Conservation (phyloP, 2,888 invertebrate genomes). For the Tipula unca region DNA sequence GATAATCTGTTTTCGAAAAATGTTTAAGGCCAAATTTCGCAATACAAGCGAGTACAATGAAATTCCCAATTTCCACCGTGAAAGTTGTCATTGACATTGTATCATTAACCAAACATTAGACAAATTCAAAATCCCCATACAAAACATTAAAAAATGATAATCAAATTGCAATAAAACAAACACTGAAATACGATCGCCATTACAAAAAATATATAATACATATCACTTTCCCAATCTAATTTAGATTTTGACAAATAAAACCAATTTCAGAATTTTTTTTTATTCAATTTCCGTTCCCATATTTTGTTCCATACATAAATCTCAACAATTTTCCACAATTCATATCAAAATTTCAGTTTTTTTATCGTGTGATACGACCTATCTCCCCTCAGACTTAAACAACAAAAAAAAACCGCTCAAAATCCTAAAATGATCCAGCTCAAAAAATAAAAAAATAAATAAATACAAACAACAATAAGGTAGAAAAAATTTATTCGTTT, state of each 20-base stretch:
- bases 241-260: not conserved
- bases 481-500: constrained; percentile 3
- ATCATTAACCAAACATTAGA: not conserved
- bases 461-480: constrained; percentile 10
- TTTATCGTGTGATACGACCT: not conserved
- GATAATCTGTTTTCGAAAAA: no score
- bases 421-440: not conserved
- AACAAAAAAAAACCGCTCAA: not conserved
- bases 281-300: not conserved
- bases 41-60: no score
- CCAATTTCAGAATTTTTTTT: not conserved
- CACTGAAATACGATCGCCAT: not conserved
- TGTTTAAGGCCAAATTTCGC: no score
- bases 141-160: not conserved
- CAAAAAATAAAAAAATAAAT: not conserved
- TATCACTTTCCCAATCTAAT: constrained; percentile 3
- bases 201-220: not conserved
- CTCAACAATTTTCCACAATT: constrained; percentile 8
- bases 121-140: not conserved
- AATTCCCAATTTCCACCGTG: no score
- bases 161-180: not conserved
- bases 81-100: no score
- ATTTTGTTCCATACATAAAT: not conserved
- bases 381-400: not conserved
- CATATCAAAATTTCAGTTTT: not conserved